Evolutionary conservation across 2,888 invertebrate genomes (phyloP).

Genomic region (Pocota personata): DNA sequence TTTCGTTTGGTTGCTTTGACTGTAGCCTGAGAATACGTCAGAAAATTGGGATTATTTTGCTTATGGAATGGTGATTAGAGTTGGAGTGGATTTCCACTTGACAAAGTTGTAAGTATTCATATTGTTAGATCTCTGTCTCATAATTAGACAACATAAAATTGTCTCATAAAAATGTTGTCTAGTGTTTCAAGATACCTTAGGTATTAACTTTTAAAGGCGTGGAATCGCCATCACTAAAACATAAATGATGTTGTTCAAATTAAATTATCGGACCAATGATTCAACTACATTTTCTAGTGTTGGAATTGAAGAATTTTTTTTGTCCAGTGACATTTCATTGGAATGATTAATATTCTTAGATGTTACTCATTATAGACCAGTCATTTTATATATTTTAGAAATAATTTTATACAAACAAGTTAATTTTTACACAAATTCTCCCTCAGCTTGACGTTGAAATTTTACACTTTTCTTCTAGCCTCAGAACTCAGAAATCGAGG

Average conservation of each 20-base stretch:
- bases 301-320: background rate
- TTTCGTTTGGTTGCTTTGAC: too few species aligned
- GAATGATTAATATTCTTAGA: background rate
- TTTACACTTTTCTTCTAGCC: too few species aligned
- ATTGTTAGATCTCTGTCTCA: too few species aligned
- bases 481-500: too few species aligned
- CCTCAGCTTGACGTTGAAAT: too few species aligned
- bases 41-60: background rate
- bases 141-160: background rate
- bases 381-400: too few species aligned
- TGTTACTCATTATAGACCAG: background rate
- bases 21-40: too few species aligned
- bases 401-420: too few species aligned
- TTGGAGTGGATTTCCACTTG: slow-evolving; percentile 3
- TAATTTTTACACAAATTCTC: too few species aligned
- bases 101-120: slow-evolving; percentile 5
- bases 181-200: too few species aligned
- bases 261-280: background rate
- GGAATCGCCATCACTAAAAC: background rate
- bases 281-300: background rate
- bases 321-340: background rate
- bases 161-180: background rate
- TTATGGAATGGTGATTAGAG: background rate
- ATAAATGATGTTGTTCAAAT: background rate
- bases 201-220: background rate